Conservation (phyloP, 2,113 vertebrate genomes). For the Sylvilagus bachmani region DNA sequence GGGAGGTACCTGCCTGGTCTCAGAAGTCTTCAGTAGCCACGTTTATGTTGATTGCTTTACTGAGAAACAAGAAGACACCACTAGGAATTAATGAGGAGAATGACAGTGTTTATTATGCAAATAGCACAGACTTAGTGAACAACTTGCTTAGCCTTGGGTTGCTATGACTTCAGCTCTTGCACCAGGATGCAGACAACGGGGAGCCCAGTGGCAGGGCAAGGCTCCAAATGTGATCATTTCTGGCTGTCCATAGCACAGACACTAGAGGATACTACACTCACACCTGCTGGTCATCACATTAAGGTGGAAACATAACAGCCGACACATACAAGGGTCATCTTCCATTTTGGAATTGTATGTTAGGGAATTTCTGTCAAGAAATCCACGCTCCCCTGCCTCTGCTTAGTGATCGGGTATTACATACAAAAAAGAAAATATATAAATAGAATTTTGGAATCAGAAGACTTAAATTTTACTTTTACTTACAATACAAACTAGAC, state of each 20-base stretch:
- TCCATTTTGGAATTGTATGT: background rate
- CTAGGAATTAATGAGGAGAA: background rate
- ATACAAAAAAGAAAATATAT: background rate
- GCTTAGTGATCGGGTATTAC: background rate
- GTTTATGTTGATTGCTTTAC: background rate
- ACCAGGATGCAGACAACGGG: background rate
- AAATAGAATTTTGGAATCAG: background rate
- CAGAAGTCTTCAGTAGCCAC: background rate
- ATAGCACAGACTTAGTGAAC: background rate
- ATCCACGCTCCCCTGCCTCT: background rate
- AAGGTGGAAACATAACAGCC: background rate
- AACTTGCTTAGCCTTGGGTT: background rate
- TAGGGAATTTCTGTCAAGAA: background rate
- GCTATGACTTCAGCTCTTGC: background rate
- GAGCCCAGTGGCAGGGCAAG: background rate
- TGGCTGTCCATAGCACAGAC: background rate
- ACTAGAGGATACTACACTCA: no score
- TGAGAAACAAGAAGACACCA: background rate
- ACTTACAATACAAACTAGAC: background rate
- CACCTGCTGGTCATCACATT: no score
- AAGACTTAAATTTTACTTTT: background rate
- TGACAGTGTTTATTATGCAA: background rate
- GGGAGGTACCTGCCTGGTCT: background rate
- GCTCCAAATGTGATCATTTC: background rate
- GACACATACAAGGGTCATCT: background rate